These are phyloP conservation scores for Elysia crispata DNA, from an alignment of 2,888 invertebrate species.

Conservation along the genomic window DNA sequence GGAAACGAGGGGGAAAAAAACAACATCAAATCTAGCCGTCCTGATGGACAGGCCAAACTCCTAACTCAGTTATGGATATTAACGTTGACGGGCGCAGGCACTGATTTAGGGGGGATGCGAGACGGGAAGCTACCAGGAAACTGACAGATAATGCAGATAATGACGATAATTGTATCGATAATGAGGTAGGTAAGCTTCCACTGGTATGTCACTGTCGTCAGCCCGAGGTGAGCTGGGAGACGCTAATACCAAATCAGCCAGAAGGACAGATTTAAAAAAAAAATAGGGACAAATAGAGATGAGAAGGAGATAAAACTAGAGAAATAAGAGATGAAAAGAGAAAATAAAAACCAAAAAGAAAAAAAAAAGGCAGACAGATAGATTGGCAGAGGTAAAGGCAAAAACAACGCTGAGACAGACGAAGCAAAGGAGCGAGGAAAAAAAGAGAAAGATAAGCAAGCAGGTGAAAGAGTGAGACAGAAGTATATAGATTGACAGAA, in stretches of 20 bases:
- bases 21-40: no score
- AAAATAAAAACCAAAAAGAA: background rate
- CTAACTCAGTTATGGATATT: no score
- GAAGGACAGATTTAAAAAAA: no score
- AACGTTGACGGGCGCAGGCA: no score
- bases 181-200: background rate
- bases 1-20: no score
- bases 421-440: no score
- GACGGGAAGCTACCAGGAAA: background rate
- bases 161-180: conserved; percentile 5
- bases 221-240: background rate
- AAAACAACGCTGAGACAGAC: background rate
- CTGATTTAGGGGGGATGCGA: background rate
- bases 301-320: no score
- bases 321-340: background rate
- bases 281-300: no score
- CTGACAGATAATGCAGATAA: background rate
- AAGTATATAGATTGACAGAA: no score
- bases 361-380: background rate
- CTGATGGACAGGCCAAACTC: no score
- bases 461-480: no score
- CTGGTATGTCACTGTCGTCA: background rate
- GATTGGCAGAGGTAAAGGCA: background rate
- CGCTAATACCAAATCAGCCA: background rate
- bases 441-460: no score